Base-by-base conservation (phyloP, 2,113 vertebrate genomes). In the Turnix velox region DNA sequence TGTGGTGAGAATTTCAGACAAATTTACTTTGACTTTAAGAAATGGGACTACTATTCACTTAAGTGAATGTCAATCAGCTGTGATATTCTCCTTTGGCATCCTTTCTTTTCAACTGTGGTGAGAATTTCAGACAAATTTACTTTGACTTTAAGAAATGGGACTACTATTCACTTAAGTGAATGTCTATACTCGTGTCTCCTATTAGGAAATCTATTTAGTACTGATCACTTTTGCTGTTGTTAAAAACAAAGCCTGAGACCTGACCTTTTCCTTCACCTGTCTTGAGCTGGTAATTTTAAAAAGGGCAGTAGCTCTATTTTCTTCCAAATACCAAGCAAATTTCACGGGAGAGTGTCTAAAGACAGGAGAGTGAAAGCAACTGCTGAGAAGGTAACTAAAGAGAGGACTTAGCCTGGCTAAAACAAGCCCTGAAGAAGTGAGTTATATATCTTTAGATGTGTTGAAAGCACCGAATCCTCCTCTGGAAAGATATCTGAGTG, bases 401-500 rank as follows among this genome's bases (percentile, higher is more conserved):
- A 40, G 14, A 1, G 28, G 37, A 51, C n/a, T 43, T 19, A 35
- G 15, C 10, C 12, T 57, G 87, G 48, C 48, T 75, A 58, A 71
- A 78, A 42, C 7, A 57, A 6, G 8, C 8, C 20, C 33, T 49
- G 14, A 72, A 2, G 4, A 69, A 80, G 9, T 6, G 24, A 74
- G 25, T 43, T 2, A 1, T 0, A 0, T 7, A 28, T 30, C 55
- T 81, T 62, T 52, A 46, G 39, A 30, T 9, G 31, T 9, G 39
- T 1, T 23, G 42, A 24, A 88, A 80, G 37, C 2, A 12, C 20
- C 30, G 67, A 75, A 25, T 30, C 20, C 18, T 78, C 15, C 31
- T 40, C 65, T 37, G 30, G 28, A 33, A 7, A 23, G 28, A 37
- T 40, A 51, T 19, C 18, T 12, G 17, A 25, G 18, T 14, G 46